Evolutionary conservation across 2,113 vertebrate genomes (phyloP).

Genomic region (Verasper variegatus): DNA sequence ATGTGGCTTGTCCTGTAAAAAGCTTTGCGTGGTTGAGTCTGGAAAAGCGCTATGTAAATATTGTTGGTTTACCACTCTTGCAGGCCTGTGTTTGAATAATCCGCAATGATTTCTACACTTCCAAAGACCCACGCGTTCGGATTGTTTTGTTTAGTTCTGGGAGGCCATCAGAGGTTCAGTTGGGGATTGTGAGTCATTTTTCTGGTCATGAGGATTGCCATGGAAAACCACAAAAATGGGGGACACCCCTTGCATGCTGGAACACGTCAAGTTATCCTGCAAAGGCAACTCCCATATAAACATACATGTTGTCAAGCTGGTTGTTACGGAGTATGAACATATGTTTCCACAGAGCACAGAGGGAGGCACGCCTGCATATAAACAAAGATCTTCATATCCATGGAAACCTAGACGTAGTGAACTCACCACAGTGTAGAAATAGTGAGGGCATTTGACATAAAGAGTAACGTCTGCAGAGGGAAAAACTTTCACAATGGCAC

Average conservation of each 20-base stretch:
- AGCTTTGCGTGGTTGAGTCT: too few species aligned
- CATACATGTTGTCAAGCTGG: slow-evolving; percentile 5
- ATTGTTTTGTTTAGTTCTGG: background rate
- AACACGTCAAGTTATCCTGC: background rate
- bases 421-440: background rate
- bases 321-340: background rate
- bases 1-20: too few species aligned
- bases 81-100: background rate
- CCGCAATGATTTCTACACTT: background rate
- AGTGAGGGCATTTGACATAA: background rate
- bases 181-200: background rate
- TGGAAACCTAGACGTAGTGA: background rate
- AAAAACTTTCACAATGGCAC: background rate
- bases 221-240: slow-evolving; percentile 25
- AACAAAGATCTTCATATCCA: slow-evolving; percentile 3
- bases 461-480: background rate
- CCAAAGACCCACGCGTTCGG: background rate
- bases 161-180: background rate
- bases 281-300: slow-evolving; percentile 42
- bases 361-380: background rate
- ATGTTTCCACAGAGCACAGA: slow-evolving; percentile 28
- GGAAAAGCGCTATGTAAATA: too few species aligned
- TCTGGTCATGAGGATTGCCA: slow-evolving; percentile 32
- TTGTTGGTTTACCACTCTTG: too few species aligned
- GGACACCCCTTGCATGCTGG: slow-evolving; percentile 12